phyloP scores from a whole-genome alignment of 2,888 invertebrate genomes.

The Physocephala rufipes region DNA sequence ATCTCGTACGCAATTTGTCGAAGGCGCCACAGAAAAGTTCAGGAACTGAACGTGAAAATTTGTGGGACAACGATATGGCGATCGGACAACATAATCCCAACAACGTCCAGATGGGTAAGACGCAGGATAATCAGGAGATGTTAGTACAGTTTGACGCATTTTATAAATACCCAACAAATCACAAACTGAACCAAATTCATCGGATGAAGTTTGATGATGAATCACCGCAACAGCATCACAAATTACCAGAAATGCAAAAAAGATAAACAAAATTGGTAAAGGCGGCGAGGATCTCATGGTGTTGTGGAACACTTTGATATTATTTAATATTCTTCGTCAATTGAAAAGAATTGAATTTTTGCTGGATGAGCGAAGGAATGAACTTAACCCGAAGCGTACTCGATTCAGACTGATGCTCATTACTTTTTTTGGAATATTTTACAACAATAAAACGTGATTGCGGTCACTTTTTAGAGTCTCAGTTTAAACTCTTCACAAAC shows the following conservation, averaged over 20 bases:
- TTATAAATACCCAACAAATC: constrained; percentile 64
- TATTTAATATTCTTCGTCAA: no score
- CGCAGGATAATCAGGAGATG: constrained; percentile 69
- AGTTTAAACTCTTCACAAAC: constrained; percentile 39
- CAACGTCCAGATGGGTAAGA: constrained; percentile 67
- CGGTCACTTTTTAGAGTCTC: neutral
- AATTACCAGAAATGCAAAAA: neutral
- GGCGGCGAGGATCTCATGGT: no score
- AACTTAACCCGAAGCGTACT: no score
- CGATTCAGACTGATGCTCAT: no score
- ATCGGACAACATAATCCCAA: constrained; percentile 67
- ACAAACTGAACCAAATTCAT: constrained; percentile 58
- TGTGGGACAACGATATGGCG: constrained; percentile 67
- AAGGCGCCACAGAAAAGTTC: constrained; percentile 68
- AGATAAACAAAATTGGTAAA: no score
- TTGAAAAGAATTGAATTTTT: no score
- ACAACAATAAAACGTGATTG: no score
- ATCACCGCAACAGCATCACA: neutral
- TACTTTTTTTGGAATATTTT: no score
- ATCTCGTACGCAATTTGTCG: constrained; percentile 68
- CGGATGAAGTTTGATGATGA: constrained; percentile 53
- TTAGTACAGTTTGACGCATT: constrained; percentile 66
- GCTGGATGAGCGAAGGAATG: no score
- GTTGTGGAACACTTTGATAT: no score
- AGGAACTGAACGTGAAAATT: constrained; percentile 69